Conservation (phyloP, 2,797 vertebrate genomes). For the Epinephelus awoara region DNA sequence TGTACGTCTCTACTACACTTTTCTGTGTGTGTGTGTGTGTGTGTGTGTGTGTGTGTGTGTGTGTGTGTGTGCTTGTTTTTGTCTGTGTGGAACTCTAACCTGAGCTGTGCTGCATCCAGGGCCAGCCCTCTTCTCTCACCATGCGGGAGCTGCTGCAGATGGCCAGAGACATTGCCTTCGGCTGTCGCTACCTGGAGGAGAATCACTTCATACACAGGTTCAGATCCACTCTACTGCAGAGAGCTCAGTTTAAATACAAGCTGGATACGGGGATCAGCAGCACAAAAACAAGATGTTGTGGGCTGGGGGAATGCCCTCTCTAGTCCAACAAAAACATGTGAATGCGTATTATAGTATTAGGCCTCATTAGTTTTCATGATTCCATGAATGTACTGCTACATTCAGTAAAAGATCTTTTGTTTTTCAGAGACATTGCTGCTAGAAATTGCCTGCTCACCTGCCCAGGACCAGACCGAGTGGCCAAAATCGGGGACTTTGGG, state of each 20-base stretch:
- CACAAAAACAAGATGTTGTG: not conserved
- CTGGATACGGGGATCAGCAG: not conserved
- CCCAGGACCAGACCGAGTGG: conserved; percentile 88
- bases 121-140: conserved; percentile 86
- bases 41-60: conserved; percentile 16
- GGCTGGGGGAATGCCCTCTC: not conserved
- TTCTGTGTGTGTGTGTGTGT: conserved; percentile 10
- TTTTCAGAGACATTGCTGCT: conserved; percentile 93
- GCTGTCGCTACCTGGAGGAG: conserved; percentile 94
- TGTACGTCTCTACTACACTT: conserved; percentile 78
- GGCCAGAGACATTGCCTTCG: conserved; percentile 93
- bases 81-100: conserved; percentile 14
- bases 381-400: not conserved
- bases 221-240: not conserved
- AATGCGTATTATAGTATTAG: not conserved
- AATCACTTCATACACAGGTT: conserved; percentile 92
- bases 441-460: conserved; percentile 94
- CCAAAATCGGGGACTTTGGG: conserved; percentile 95
- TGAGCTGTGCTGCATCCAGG: conserved; percentile 79
- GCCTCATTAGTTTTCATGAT: not conserved
- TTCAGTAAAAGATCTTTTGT: not conserved
- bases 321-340: not conserved
- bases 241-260: not conserved
- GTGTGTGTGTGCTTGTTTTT: conserved; percentile 5
- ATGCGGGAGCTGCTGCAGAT: conserved; percentile 93